Evolutionary conservation across 2,113 vertebrate species (phyloP), one percentile per base, ranked within the genome.

Genomic region (Alouatta palliata): DNA sequence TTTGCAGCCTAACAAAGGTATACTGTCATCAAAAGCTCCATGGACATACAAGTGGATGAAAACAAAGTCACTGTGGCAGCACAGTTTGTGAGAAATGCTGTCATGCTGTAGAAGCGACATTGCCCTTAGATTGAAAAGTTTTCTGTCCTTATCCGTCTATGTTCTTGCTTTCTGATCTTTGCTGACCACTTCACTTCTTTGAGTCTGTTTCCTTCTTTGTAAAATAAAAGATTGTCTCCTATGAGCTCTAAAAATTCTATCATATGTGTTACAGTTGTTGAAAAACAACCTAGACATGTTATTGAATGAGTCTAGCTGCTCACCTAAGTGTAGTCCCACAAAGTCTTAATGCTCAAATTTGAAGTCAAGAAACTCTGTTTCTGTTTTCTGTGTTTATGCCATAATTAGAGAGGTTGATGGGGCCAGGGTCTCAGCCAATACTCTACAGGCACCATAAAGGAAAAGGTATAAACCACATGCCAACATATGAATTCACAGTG

Each of bases 1-100:
- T 92, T 88, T 90, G 37, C 30, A 76, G 79, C 21, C 49, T 90
- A 77, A 89, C 37, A 86, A 94, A 94, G 35, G 64, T 75, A n/a
- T 16, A 35, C 16, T 61, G 71, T 90, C 8, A 49, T 75, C 35
- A 61, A 70, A 91, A 92, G 40, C 49, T 43, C 52, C 75, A 27
- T 49, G 4, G 49, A 35, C 43, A 21, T 16, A 11, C 76, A 35
- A 86, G 32, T 23, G 54, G 45, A 40, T 77, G 32, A 73, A 79
- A 90, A 87, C 66, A 73, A 97, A 83, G 49, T 75, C 27, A 40
- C 35, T 43, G 43, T 27, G 19, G 37, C 40, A 71, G 25, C 2
- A 13, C 37, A 49, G 11, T 70, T 75, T 35, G 12, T 54, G 12
- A 66, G 37, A 92, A 21, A 56, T 3, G 32, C n/a, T 54, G 7